Base-by-base conservation (phyloP, 2,888 invertebrate species). In the Atrina japonica region DNA sequence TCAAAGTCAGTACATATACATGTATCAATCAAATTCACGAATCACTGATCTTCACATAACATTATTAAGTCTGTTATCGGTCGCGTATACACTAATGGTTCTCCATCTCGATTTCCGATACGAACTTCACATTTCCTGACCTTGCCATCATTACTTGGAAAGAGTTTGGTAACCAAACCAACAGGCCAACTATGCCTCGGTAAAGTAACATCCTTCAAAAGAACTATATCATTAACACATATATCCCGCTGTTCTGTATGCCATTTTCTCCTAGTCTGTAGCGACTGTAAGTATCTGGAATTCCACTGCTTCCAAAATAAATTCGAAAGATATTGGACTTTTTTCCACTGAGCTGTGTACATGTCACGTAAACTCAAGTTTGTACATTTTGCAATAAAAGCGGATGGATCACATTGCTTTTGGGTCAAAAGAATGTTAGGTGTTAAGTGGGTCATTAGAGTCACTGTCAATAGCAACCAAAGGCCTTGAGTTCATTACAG, bases 301-400 rank as follows among this genome's bases (percentile, higher is more conserved):
- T 27, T 52, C 67, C 70, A 71, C n/a, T 56, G n/a, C 7, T 27
- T 45, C 74, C 66, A 74, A 29, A 74, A 74, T 21, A 50, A 14
- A 30, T 68, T 47, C 2, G 74, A 56, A 35, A 68, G 40, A n/a
- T 50, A 41, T 43, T 64, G 64, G 1, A 71, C 71, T 14, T 52
- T 59, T 49, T 52, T 59, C 67, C 70, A 74, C 23, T 67, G 52
- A 14, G 21, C 11, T 14, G 53, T 21, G 29, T 60, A 61, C 55
- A 67, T 60, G 16, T 67, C 67, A n/a, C n/a, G n/a, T n/a, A n/a
- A n/a, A n/a, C n/a, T n/a, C n/a, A n/a, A n/a, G n/a, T n/a, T n/a
- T n/a, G n/a, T n/a, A n/a, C n/a, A n/a, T n/a, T n/a, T n/a, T n/a
- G n/a, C n/a, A n/a, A n/a, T n/a, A n/a, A n/a, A n/a, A n/a, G n/a